Evolutionary conservation across 2,797 vertebrate genomes (phyloP), one percentile per base, ranked within the genome.

Genomic region (Sternotherus odoratus): DNA sequence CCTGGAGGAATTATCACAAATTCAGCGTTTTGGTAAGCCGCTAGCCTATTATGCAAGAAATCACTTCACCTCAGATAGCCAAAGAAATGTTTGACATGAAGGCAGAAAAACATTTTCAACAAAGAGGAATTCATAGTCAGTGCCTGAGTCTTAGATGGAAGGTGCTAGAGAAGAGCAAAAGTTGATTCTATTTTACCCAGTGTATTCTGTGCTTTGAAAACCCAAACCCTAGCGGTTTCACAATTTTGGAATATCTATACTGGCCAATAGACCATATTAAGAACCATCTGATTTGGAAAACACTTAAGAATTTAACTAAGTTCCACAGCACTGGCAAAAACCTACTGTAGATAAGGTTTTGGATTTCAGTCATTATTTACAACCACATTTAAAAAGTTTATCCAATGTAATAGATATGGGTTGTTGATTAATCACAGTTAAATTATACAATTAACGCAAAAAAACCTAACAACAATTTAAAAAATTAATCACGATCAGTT

Each of bases 221-320:
- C 16, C 7, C 33, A 4, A 19, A 17, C 33, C 60, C 30, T 17
- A 63, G 15, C 3, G 1, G 17, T 66, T 60, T 60, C 56, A 60
- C 28, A 60, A 66, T 92, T 60, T 0, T 1, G 83, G 82, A 89
- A 79, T 2, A 12, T 0, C 0, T n/a, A 48, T 2, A 3, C 15
- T 77, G 63, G 30, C 56, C 26, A 39, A 51, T 17, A 90, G 79
- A 21, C 82, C 46, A 69, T 0, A 0, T 66, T n/a, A 66, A 66
- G 17, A 66, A 66, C 33, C 63, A 66, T 15, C 19, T 4, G 17
- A 66, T 66, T 66, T 66, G 60, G 60, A 81, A 86, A 74, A 54
- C 23, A 39, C 2, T 30, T 48, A 26, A 60, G 49, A 94, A 46
- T 57, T 49, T 48, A 90, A 46, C 16, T 48, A 79, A 92, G 57